Percentiles rank a stretch among this genome's conserved stretches.
phyloP scores from a whole-genome alignment of 2,888 invertebrate species.

The Morpho deidamia region DNA sequence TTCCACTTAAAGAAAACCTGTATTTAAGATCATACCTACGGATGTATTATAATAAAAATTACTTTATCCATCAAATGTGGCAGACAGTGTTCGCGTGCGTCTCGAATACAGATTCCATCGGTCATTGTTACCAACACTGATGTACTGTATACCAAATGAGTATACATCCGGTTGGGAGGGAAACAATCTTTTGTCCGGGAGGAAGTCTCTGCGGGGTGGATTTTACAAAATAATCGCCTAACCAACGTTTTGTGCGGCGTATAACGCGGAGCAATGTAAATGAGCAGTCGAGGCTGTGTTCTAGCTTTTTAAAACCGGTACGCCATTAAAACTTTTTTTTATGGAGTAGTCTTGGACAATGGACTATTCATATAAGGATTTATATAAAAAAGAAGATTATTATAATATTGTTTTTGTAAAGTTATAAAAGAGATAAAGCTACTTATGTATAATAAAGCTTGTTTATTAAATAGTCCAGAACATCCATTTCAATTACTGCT shows the following conservation, averaged over 20 bases:
- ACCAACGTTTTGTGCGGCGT: constrained; percentile 21
- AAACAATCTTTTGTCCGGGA: constrained; percentile 51
- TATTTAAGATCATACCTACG: too few species aligned
- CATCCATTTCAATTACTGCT: too few species aligned
- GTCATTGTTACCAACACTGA: constrained; percentile 47
- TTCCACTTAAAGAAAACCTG: too few species aligned
- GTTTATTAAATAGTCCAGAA: too few species aligned
- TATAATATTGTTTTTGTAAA: too few species aligned
- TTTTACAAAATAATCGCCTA: constrained; percentile 25
- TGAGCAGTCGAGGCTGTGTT: constrained; percentile 18
- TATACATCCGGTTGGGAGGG: constrained; percentile 38
- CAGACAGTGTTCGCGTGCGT: constrained; percentile 23
- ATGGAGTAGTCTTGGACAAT: constrained; percentile 1
- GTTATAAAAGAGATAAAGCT: too few species aligned
- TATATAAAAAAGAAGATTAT: too few species aligned
- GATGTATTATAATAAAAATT: not conserved
- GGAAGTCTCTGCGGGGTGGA: constrained; percentile 35
- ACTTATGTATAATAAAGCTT: too few species aligned
- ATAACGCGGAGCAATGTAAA: constrained; percentile 9
- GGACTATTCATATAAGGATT: not conserved
- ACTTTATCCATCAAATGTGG: not conserved
- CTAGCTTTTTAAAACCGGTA: constrained; percentile 8
- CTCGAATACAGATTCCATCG: constrained; percentile 48
- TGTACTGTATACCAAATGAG: constrained; percentile 45
- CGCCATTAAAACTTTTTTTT: not conserved